phyloP scores from a whole-genome alignment of 1,140 invertebrate species.

The Caerostris darwini region DNA sequence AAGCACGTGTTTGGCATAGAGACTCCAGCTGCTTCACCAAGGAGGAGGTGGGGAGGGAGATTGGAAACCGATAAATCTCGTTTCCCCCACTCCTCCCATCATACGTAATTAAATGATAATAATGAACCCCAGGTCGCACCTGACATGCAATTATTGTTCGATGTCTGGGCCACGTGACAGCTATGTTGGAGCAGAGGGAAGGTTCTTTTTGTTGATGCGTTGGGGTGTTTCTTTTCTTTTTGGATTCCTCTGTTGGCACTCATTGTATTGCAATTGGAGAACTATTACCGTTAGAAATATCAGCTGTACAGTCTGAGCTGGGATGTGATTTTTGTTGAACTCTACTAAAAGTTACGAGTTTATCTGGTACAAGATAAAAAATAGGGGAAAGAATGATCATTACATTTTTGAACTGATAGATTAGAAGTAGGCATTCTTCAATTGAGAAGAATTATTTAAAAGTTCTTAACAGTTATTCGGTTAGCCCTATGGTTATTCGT shows the following conservation, averaged over 20 bases:
- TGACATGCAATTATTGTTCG: constrained; percentile 72
- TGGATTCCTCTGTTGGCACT: not conserved
- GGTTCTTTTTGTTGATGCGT: not conserved
- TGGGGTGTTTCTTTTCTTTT: not conserved
- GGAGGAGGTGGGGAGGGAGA: not conserved
- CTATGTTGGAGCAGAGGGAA: constrained; percentile 6
- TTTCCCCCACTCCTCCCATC: constrained; percentile 42
- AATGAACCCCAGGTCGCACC: constrained; percentile 66
- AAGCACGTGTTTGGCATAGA: constrained; percentile 67
- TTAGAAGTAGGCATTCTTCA: too few species aligned
- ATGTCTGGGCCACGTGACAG: constrained; percentile 55
- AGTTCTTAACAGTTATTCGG: too few species aligned
- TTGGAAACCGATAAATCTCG: constrained; percentile 62
- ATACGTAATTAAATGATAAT: constrained; percentile 75
- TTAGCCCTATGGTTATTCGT: too few species aligned
- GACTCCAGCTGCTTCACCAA: constrained; percentile 55
- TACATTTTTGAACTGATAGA: too few species aligned
- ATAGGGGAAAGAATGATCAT: too few species aligned
- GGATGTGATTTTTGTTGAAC: not conserved
- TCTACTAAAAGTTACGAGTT: too few species aligned
- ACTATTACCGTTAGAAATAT: not conserved
- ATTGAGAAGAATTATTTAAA: too few species aligned
- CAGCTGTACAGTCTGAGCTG: not conserved
- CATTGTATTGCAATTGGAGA: not conserved
- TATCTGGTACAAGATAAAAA: too few species aligned